Evolutionary conservation across 2,797 vertebrate genomes (phyloP), one percentile per base, ranked within the genome.

Genomic region (Melopsittacus undulatus): DNA sequence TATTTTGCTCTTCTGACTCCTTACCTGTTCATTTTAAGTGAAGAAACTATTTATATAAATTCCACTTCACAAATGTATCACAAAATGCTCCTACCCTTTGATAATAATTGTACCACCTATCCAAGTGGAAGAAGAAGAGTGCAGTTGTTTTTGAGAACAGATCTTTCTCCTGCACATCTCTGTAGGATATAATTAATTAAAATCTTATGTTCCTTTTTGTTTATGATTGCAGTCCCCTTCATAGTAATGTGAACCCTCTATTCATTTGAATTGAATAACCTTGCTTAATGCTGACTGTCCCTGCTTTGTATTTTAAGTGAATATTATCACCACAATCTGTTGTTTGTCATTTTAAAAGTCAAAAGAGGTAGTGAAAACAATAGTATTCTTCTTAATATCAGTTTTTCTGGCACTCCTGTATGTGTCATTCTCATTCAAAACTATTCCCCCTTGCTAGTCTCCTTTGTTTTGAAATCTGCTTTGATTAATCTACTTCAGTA

Each of bases 391-490:
- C 69, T 77, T 85, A 69, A 75, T 94, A 85, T 49, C 5, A 52
- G 86, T 85, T 88, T 54, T 73, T 87, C 16, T 85, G 61, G 32
- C 19, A 54, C 49, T 95, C 27, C n/a, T 73, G 52, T 81, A 52
- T 49, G 73, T 63, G 49, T 77, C 73, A 24, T 11, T 13, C 30
- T 89, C 51, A 38, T 87, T 94, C 34, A 61, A 59, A 90, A 77
- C 59, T 89, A 51, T 87, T 96, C 75, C 85, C 72, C 40, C 45
- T 84, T 73, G 87, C 38, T 48, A 43, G 7, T 38, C 64, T 92
- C 45, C 59, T 95, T 96, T 95, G 81, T 94, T 85, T 93, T 83
- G 63, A 84, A 78, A 92, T 62, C 20, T 85, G 34, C 72, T 68
- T 86, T 85, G 86, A 89, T 87, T 89, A 86, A 83, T 81, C 59